Percentiles rank a stretch among this genome's conserved stretches.
Evolutionary conservation across 2,888 invertebrate species (phyloP).

Genomic region (Pheosia tremula): DNA sequence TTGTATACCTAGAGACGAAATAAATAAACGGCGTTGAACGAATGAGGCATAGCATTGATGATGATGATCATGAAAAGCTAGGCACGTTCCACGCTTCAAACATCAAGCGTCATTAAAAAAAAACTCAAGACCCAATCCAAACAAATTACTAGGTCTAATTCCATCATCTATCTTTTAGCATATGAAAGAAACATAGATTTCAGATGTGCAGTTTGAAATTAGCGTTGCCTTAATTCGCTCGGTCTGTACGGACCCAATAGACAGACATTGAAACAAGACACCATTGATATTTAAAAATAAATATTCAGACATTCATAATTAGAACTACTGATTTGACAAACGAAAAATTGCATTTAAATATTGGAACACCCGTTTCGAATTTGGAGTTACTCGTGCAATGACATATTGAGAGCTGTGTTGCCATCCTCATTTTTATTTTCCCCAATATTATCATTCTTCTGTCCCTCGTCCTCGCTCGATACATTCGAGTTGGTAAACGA

Average conservation of each 20-base stretch:
- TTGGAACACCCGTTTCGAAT: not conserved
- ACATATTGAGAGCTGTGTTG: slow-evolving; percentile 66
- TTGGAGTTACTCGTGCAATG: slow-evolving; percentile 53
- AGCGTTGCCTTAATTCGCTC: too few relatives aligned
- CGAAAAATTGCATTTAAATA: slow-evolving; percentile 22
- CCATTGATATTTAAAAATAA: not conserved
- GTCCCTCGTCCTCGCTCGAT: slow-evolving; percentile 68
- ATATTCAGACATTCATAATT: not conserved
- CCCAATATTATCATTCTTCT: slow-evolving; percentile 37
- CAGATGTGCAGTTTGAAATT: too few relatives aligned
- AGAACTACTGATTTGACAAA: slow-evolving; percentile 30
- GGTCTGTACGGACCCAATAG: not conserved
- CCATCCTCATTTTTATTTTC: slow-evolving; percentile 43
- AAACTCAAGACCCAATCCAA: too few relatives aligned
- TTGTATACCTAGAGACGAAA: not conserved
- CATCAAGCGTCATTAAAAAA: too few relatives aligned
- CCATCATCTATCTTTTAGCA: too few relatives aligned
- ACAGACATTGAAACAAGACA: not conserved
- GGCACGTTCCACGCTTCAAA: too few relatives aligned
- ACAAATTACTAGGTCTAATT: too few relatives aligned
- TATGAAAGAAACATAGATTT: too few relatives aligned
- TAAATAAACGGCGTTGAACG: not conserved
- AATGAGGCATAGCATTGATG: too few relatives aligned
- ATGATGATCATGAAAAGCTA: too few relatives aligned
- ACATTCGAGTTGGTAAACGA: slow-evolving; percentile 50